Evolutionary conservation across 2,888 invertebrate genomes (phyloP), one percentile per base, ranked within the genome.

Genomic region (Agrotis ipsilon): DNA sequence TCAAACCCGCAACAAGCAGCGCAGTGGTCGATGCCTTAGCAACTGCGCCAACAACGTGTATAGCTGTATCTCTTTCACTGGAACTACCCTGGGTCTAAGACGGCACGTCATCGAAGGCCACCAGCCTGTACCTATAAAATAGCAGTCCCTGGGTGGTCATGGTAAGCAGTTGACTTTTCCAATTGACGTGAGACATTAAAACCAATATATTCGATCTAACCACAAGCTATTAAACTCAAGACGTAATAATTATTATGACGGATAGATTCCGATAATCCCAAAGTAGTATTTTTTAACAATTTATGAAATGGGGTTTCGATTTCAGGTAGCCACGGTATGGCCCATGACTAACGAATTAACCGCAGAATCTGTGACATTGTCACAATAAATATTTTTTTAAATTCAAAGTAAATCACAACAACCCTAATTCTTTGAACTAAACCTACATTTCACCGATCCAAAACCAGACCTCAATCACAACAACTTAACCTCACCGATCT

Each of bases 401-500:
- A 18, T 57, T 21, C 48, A 75, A 57, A 68, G 19, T 66, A 61
- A 67, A 69, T 64, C 60, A 59, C 65, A 39, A 9, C 9, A 57
- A 71, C 81, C 78, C 61, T 43, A 58, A 61, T 79, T 81, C 81
- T 59, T 55, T 55, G 81, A 78, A 78, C n/a, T 19, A 62, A 62
- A 65, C 60, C 54, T 64, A 80, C 70, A 75, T 75, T 58, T 81
- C 75, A 66, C 81, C 84, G 77, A 83, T 84, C 84, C 60, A 19
- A 55, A 62, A 71, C 61, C 72, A 81, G 72, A 72, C 73, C 83
- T 83, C 78, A 74, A 77, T 71, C 72, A 77, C 62, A 52, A 51
- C 64, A 78, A 77, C 76, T 78, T 83, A 78, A 81, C 84, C 75
- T 82, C 75, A 73, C 64, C 66, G 82, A 80, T 81, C 80, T 79